phyloP scores from a whole-genome alignment of 2,888 invertebrate genomes.

The Chymomyza caudatula region DNA sequence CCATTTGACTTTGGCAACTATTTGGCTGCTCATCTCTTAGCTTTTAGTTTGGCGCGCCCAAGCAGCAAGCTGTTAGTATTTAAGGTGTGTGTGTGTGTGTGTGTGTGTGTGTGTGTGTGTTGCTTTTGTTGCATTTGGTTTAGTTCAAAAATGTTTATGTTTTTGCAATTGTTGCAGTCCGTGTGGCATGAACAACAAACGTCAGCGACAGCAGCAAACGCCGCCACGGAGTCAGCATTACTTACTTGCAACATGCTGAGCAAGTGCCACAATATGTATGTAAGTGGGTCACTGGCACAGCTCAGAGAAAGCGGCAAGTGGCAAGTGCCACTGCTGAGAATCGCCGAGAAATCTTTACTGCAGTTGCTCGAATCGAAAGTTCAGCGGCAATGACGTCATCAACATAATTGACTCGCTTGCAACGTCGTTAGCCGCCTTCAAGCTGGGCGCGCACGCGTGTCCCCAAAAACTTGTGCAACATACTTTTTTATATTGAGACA shows the following conservation, averaged over 20 bases:
- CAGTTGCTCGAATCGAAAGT: background rate
- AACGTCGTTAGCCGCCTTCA: background rate
- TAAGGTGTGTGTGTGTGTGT: background rate
- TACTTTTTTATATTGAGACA: too few species aligned
- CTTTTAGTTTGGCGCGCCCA: background rate
- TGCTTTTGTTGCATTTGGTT: constrained; percentile 56
- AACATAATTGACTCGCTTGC: background rate
- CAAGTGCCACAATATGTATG: background rate
- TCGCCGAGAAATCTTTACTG: background rate
- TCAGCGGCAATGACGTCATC: background rate
- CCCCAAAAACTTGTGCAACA: background rate
- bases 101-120: background rate
- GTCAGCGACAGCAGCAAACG: constrained; percentile 6
- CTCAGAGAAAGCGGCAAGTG: background rate
- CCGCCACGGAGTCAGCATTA: background rate
- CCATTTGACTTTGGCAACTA: too few species aligned
- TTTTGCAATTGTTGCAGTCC: constrained; percentile 17
- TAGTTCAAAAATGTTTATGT: constrained; percentile 59
- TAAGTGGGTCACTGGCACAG: constrained; percentile 66
- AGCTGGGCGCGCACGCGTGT: constrained; percentile 1
- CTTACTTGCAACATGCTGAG: constrained; percentile 33
- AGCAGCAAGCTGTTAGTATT: background rate
- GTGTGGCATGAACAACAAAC: constrained; percentile 35
- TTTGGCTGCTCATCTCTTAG: background rate
- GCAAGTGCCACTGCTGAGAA: too few species aligned